phyloP scores from a whole-genome alignment of 2,888 invertebrate species.

The Limnephilus auricula region DNA sequence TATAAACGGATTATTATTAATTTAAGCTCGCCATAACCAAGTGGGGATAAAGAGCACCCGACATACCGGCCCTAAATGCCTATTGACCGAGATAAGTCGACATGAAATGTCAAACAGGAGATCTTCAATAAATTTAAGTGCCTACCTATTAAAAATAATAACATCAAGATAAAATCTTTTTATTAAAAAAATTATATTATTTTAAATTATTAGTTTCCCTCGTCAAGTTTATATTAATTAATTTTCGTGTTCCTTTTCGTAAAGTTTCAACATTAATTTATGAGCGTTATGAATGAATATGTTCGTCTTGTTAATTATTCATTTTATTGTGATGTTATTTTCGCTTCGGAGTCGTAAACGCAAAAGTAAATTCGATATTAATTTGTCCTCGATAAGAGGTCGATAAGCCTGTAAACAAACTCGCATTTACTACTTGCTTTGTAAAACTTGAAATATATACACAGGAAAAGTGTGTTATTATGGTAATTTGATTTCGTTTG shows the following conservation, averaged over 20 bases:
- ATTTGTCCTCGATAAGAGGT: not conserved
- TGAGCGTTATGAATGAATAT: not conserved
- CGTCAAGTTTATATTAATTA: no score
- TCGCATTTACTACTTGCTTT: not conserved
- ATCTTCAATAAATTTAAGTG: no score
- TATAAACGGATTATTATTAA: no score
- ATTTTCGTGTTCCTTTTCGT: not conserved
- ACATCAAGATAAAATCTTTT: no score
- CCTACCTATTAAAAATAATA: no score
- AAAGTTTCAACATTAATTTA: not conserved
- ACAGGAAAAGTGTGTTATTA: not conserved
- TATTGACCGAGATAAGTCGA: no score
- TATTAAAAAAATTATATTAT: no score
- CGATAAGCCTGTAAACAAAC: not conserved
- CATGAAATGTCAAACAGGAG: no score
- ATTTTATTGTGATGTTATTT: not conserved
- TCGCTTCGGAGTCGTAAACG: not conserved
- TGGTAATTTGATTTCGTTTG: not conserved
- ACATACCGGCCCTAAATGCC: no score
- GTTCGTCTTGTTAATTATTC: not conserved
- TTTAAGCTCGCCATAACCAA: no score
- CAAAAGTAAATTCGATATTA: not conserved
- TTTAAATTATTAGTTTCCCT: no score
- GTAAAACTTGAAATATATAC: not conserved
- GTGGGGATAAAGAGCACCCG: no score